Percentiles rank a stretch among this genome's conserved stretches.
Evolutionary conservation across 2,888 invertebrate species (phyloP).

Genomic region (Drosophila demipolita): DNA sequence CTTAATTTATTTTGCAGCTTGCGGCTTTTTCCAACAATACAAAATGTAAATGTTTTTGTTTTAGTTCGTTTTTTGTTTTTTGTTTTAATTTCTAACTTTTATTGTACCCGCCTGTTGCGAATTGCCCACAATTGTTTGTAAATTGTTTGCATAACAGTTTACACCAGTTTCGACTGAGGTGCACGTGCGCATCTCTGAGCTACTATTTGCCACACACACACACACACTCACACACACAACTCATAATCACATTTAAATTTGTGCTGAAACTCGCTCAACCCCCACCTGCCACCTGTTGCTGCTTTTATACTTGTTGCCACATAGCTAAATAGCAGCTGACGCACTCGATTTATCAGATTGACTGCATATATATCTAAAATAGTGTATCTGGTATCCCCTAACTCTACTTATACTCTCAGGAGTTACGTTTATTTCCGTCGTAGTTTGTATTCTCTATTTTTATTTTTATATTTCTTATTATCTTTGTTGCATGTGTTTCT

Average conservation of each 20-base stretch:
- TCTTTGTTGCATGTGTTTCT: neutral
- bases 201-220: slow-evolving; percentile 34
- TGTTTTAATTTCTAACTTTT: neutral
- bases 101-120: neutral
- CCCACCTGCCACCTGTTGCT: neutral
- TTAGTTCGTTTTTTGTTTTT: neutral
- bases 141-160: slow-evolving; percentile 80
- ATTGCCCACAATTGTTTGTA: slow-evolving; percentile 50
- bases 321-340: slow-evolving; percentile 4
- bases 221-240: slow-evolving; percentile 19
- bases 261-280: slow-evolving; percentile 10
- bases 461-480: too few species aligned
- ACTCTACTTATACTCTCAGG: too few species aligned
- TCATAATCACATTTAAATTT: slow-evolving; percentile 28
- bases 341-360: slow-evolving; percentile 10
- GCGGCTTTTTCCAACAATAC: slow-evolving; percentile 56
- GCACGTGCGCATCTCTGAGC: slow-evolving; percentile 46
- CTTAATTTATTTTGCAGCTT: slow-evolving; percentile 69
- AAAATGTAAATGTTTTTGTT: slow-evolving; percentile 26
- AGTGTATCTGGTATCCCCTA: neutral
- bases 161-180: slow-evolving; percentile 55
- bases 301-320: slow-evolving; percentile 10
- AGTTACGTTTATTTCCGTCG: neutral
- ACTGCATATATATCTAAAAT: neutral
- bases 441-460: too few species aligned